Base-by-base conservation (phyloP, 2,113 vertebrate genomes). In the Eclectus roratus region DNA sequence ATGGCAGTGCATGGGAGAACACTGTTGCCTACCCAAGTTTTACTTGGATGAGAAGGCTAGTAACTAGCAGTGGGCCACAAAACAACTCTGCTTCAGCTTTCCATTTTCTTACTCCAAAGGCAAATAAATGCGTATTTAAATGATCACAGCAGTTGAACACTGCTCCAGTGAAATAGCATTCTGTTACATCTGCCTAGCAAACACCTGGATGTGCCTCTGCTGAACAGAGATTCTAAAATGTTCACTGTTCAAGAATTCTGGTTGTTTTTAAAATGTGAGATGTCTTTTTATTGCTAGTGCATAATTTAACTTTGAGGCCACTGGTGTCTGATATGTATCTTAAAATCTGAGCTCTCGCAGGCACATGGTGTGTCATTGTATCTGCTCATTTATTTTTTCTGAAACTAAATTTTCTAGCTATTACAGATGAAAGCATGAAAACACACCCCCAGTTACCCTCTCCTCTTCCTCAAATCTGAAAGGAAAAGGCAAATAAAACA, bases 231-330 rank as follows among this genome's bases (percentile, higher is more conserved):
- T 91, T 88, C 90, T 68, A 18, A 93, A 93, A 80, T 44, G 39
- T 84, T 94, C 53, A 37, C 58, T 90, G 80, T 89, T 96, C 55
- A 66, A 80, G 41, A 93, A 65, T 83, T 78, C 76, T 86, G 55
- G n/a, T 72, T 84, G 33, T 5, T 80, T 91, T 71, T 65, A 55
- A 78, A 78, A 84, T 79, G 58, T 58, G 46, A 91, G 69, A 46
- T 77, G 43, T 44, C 72, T 91, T 90, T 89, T 87, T 82, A 82
- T 60, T 93, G 66, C 87, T 89, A 85, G 53, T 39, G 33, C 31
- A 39, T 89, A 84, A 87, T 96, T 88, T 82, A 93, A 88, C 92
- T 81, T 93, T 77, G 58, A 80, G 93, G 49, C 84, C 79, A 79
- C 66, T 91, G 66, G 66, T 82, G 58, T 80, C 89, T 94, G 83